phyloP scores from a whole-genome alignment of 2,888 invertebrate genomes.

The Coleophora deauratella region DNA sequence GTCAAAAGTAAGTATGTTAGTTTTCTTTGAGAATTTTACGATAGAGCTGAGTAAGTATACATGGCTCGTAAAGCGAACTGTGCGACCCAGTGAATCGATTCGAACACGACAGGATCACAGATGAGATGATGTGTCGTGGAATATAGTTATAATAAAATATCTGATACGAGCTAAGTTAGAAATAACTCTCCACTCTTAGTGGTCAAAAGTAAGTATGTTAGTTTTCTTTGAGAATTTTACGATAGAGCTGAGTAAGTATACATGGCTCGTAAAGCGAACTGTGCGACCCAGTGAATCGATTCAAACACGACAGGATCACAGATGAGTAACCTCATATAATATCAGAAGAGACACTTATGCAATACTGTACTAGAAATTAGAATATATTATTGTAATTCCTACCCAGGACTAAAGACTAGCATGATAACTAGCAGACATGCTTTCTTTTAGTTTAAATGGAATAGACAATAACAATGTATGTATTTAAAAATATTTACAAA shows the following conservation, averaged over 20 bases:
- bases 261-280: conserved; percentile 3
- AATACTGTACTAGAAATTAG: too few relatives aligned
- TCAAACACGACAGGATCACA: background rate
- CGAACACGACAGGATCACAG: background rate
- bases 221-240: conserved; percentile 3
- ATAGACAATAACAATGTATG: too few relatives aligned
- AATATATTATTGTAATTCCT: too few relatives aligned
- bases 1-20: background rate
- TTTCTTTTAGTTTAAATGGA: too few relatives aligned
- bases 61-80: conserved; percentile 2
- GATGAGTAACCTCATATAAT: too few relatives aligned
- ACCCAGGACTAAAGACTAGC: too few relatives aligned
- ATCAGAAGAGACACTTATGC: too few relatives aligned
- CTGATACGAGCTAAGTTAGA: background rate
- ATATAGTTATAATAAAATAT: too few relatives aligned
- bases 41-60: background rate
- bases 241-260: background rate
- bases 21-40: conserved; percentile 3
- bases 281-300: background rate
- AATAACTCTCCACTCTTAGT: background rate
- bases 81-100: background rate
- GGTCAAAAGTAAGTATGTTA: background rate
- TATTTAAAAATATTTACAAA: too few relatives aligned
- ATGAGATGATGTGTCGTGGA: too few relatives aligned
- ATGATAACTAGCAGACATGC: too few relatives aligned